phyloP scores from a whole-genome alignment of 2,797 vertebrate species.

The Pelodytes ibericus region DNA sequence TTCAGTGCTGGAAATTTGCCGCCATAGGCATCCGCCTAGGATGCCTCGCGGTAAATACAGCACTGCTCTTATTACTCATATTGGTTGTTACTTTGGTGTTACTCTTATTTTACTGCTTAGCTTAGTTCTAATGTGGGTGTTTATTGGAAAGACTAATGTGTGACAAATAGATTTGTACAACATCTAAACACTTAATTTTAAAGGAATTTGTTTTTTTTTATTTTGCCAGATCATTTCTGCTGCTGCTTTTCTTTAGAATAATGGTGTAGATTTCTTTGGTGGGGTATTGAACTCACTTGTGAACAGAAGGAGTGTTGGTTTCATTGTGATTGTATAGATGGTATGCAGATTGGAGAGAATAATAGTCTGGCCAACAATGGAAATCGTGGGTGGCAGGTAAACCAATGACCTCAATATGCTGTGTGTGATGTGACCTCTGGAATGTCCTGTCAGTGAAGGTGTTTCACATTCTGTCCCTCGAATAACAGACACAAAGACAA shows the following conservation, averaged over 20 bases:
- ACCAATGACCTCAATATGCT: slow-evolving; percentile 27
- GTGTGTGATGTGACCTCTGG: not conserved
- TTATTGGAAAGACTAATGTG: too few relatives aligned
- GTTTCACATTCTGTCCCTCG: not conserved
- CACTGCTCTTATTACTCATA: too few relatives aligned
- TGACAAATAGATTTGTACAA: too few relatives aligned
- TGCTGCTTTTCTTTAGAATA: not conserved
- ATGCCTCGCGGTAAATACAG: too few relatives aligned
- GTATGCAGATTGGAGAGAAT: slow-evolving; percentile 14
- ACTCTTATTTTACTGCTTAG: too few relatives aligned
- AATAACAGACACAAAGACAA: not conserved
- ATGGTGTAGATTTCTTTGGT: not conserved
- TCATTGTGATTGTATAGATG: slow-evolving; percentile 32
- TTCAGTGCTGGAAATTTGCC: too few relatives aligned
- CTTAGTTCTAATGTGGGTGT: too few relatives aligned
- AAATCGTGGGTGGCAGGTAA: slow-evolving; percentile 46
- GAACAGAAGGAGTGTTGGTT: slow-evolving; percentile 21
- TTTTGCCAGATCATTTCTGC: not conserved
- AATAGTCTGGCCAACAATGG: slow-evolving; percentile 26
- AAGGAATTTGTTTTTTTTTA: not conserved
- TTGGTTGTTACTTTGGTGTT: too few relatives aligned
- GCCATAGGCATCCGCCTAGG: too few relatives aligned
- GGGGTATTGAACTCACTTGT: slow-evolving; percentile 13
- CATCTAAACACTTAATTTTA: too few relatives aligned
- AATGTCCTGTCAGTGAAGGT: too few relatives aligned